Evolutionary conservation across 2,797 vertebrate species (phyloP), one percentile per base, ranked within the genome.

Genomic region (Avahi laniger): DNA sequence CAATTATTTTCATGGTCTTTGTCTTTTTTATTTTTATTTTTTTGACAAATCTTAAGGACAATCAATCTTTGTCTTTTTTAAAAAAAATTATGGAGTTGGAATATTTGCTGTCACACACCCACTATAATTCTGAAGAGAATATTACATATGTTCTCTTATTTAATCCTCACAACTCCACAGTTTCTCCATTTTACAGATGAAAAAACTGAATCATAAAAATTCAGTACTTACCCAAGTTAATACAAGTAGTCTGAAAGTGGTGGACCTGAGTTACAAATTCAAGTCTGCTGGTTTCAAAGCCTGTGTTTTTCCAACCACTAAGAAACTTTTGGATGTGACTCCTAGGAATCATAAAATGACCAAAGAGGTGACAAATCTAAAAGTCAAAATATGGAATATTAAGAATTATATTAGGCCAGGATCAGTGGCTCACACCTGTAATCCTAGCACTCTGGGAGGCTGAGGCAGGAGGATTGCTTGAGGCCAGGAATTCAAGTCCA

Each of bases 361-460:
- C 85, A 91, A 87, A 94, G n/a, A 63, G 13, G 65, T 65, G 22
- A 87, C 75, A 97, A 78, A 93, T 79, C 4, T 69, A 41, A 89
- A 96, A 83, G 83, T 89, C 70, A 94, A 95, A 96, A 67, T 87
- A 89, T 18, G 28, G 22, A 89, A 26, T 54, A 85, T 79, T 28
- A 70, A 86, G 67, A 94, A 94, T 73, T 82, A 76, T 33, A 63
- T 33, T 33, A 63, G 30, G 57, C 30, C 14, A 2, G 61, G 30
- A 15, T 2, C 61, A 33, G 61, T 33, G 61, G 61, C 30, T 63
- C 61, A 63, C 1, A 6, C 61, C 30, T 63, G 14, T 63, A 63
- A 63, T 63, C 61, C 61, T 33, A 33, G 30, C 61, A 63, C 61
- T 7, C 57, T 63, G 30, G 30, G 30, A 63, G 30, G 30, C 30